Evolutionary conservation across 2,113 vertebrate species (phyloP).

Genomic region (Siniperca chuatsi): DNA sequence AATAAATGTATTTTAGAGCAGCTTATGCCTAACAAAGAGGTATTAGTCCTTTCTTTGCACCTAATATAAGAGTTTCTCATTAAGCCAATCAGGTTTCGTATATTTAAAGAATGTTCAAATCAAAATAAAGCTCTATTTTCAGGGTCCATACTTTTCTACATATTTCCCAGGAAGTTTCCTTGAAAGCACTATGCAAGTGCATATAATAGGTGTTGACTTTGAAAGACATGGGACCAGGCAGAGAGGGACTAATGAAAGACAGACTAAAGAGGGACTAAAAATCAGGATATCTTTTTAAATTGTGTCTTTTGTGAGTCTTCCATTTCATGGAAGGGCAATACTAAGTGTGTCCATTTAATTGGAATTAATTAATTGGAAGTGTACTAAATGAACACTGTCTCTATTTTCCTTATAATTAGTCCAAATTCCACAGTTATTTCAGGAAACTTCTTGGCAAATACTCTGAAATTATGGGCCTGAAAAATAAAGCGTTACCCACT

Average conservation of each 20-base stretch:
- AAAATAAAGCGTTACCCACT: background rate
- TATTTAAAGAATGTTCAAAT: background rate
- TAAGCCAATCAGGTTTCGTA: background rate
- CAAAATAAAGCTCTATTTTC: background rate
- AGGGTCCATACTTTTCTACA: background rate
- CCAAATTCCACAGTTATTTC: background rate
- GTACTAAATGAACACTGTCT: background rate
- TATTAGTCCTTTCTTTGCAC: conserved; percentile 16
- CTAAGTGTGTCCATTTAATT: conserved; percentile 1
- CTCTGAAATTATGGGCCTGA: background rate
- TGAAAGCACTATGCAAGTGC: background rate
- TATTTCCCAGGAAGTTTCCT: background rate
- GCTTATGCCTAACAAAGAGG: conserved; percentile 25
- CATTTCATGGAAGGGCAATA: too few relatives aligned
- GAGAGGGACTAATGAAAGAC: background rate
- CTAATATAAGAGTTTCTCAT: conserved; percentile 26
- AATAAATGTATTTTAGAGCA: conserved; percentile 46
- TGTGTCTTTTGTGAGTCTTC: background rate
- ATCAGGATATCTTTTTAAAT: background rate
- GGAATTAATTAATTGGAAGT: background rate
- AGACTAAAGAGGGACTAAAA: background rate
- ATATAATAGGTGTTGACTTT: background rate
- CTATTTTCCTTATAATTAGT: background rate
- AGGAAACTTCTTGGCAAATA: background rate
- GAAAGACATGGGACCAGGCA: background rate